These are phyloP conservation scores for Digitonthophagus gazella DNA, from an alignment of 2,888 invertebrate species.

Conservation along the genomic window DNA sequence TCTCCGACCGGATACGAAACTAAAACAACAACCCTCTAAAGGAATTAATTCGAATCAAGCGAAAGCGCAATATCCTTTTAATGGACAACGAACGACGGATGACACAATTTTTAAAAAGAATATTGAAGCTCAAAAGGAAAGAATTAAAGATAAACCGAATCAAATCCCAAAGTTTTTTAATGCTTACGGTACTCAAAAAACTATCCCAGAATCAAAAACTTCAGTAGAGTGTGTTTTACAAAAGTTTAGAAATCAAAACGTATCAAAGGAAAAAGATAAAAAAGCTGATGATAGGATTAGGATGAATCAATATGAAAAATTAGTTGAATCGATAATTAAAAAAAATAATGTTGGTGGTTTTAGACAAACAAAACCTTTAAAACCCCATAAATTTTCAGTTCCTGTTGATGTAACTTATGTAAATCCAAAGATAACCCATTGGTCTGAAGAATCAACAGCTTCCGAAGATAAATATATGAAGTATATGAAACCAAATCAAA, in stretches of 20 bases:
- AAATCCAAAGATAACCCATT: conserved; percentile 40
- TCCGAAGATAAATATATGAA: conserved; percentile 22
- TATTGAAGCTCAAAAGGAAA: conserved; percentile 28
- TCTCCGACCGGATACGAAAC: neutral
- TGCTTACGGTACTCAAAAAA: conserved; percentile 16
- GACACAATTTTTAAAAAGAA: conserved; percentile 30
- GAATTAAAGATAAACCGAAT: conserved; percentile 20
- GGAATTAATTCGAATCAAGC: neutral
- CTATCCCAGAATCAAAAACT: conserved; percentile 19
- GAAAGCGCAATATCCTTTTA: conserved; percentile 21
- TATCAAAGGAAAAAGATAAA: conserved; percentile 17
- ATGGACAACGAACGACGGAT: conserved; percentile 27
- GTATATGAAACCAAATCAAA: neutral
- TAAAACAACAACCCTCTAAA: neutral
- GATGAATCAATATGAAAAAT: conserved; percentile 7
- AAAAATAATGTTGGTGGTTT: conserved; percentile 21
- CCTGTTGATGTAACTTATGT: conserved; percentile 38
- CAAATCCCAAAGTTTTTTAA: conserved; percentile 16
- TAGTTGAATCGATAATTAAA: conserved; percentile 14
- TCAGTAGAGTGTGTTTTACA: conserved; percentile 21
- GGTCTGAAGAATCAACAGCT: conserved; percentile 38
- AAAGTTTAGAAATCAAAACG: conserved; percentile 20
- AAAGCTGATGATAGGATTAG: conserved; percentile 11
- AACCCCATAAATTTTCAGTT: neutral
- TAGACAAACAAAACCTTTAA: conserved; percentile 5